Conservation (phyloP, 2,113 vertebrate genomes). For the Salvelinus fontinalis region DNA sequence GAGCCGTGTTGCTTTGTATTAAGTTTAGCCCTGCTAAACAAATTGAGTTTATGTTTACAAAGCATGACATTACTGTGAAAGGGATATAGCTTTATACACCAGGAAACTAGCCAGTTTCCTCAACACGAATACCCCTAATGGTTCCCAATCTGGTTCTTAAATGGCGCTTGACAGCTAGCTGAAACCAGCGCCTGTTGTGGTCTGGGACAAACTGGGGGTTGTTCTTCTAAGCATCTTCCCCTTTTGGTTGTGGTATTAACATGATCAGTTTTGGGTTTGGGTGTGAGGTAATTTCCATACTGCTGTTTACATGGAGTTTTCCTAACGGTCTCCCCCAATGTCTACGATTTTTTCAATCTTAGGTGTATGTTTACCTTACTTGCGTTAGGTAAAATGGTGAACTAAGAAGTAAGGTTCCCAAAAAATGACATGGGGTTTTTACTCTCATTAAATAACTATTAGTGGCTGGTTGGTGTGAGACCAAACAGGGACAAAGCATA, state of each 20-base stretch:
- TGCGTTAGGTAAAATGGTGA: too few relatives aligned
- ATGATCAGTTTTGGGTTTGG: background rate
- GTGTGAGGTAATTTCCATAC: too few relatives aligned
- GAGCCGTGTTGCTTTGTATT: conserved; percentile 66
- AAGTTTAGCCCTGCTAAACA: conserved; percentile 57
- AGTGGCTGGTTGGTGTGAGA: too few relatives aligned
- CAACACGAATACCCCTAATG: conserved; percentile 17
- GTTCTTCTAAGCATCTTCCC: conserved; percentile 1
- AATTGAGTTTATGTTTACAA: conserved; percentile 66
- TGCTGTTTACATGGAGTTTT: too few relatives aligned
- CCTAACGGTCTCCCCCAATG: too few relatives aligned
- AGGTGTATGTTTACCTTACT: too few relatives aligned
- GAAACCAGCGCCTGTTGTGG: conserved; percentile 24
- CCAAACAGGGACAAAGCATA: too few relatives aligned
- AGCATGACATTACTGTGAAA: conserved; percentile 37
- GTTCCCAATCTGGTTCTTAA: conserved; percentile 50
- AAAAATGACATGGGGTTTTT: too few relatives aligned
- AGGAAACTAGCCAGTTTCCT: conserved; percentile 44
- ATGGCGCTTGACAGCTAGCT: conserved; percentile 33
- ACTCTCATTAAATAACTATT: too few relatives aligned
- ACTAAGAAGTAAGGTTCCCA: too few relatives aligned
- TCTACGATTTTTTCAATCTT: too few relatives aligned
- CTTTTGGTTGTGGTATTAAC: conserved; percentile 5
- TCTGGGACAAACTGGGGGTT: conserved; percentile 12
- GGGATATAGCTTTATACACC: conserved; percentile 31